phyloP scores from a whole-genome alignment of 2,113 vertebrate species.

The Hippocampus abdominalis region DNA sequence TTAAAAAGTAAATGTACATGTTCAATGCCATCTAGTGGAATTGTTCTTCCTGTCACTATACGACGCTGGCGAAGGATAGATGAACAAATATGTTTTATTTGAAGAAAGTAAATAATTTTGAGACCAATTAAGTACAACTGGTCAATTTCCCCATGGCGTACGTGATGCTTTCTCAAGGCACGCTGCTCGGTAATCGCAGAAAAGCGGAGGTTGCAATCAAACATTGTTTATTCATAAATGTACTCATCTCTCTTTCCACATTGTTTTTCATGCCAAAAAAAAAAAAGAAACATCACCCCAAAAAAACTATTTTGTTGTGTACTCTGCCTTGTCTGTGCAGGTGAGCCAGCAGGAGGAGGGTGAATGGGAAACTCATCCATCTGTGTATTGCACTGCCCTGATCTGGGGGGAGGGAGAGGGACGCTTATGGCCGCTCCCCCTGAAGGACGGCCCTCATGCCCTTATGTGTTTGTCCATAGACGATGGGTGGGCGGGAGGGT shows the following conservation, averaged over 20 bases:
- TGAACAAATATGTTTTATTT: neutral
- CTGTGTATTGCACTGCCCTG: slow-evolving; percentile 87
- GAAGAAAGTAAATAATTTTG: too few relatives aligned
- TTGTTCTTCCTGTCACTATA: neutral
- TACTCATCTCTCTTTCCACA: neutral
- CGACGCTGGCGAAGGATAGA: neutral
- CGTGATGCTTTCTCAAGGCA: neutral
- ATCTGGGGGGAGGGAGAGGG: slow-evolving; percentile 82
- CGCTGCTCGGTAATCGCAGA: too few relatives aligned
- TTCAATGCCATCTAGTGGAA: too few relatives aligned
- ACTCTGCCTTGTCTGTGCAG: slow-evolving; percentile 46
- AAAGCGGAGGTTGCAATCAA: neutral
- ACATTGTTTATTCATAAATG: neutral
- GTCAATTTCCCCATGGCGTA: too few relatives aligned
- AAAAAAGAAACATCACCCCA: neutral
- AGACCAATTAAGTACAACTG: too few relatives aligned
- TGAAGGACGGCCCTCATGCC: slow-evolving; percentile 77
- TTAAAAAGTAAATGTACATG: too few relatives aligned
- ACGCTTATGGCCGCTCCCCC: slow-evolving; percentile 73
- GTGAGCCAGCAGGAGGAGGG: slow-evolving; percentile 82
- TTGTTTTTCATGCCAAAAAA: neutral
- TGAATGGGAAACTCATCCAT: slow-evolving; percentile 83
- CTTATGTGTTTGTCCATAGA: slow-evolving; percentile 78
- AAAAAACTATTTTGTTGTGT: neutral
- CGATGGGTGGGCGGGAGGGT: slow-evolving; percentile 71